Evolutionary conservation across 2,888 invertebrate genomes (phyloP).

Genomic region (Rhorus exstirpatorius): DNA sequence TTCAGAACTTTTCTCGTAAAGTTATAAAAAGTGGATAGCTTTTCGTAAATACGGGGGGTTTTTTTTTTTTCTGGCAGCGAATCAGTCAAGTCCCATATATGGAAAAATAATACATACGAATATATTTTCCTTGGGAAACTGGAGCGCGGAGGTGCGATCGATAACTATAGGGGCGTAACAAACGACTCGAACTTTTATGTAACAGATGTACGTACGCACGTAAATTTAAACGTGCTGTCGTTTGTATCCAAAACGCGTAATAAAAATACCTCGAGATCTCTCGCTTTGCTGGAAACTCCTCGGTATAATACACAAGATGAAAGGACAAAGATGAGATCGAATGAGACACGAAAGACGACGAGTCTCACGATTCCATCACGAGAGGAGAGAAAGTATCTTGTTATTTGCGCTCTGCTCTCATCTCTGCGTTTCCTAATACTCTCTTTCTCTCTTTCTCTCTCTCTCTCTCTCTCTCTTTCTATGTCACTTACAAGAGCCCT

Average conservation of each 20-base stretch:
- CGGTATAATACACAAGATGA: constrained; percentile 8
- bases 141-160: no score
- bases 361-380: constrained; percentile 62
- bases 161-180: no score
- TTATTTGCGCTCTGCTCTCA: constrained; percentile 49
- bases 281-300: neutral
- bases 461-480: neutral
- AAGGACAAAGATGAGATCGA: constrained; percentile 53
- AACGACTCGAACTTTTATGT: no score
- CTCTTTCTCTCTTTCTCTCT: neutral
- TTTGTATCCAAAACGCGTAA: neutral
- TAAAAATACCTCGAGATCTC: neutral
- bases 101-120: no score
- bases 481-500: neutral
- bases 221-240: neutral
- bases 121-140: no score
- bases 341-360: constrained; percentile 49
- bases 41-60: no score
- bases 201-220: no score
- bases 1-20: no score
- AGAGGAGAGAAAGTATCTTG: constrained; percentile 63
- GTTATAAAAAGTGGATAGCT: no score
- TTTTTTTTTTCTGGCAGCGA: no score
- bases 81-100: no score
- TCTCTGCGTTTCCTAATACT: neutral